Percentiles rank a stretch among this genome's conserved stretches.
Evolutionary conservation across 2,888 invertebrate species (phyloP).

Genomic region (Masnerella sp.): DNA sequence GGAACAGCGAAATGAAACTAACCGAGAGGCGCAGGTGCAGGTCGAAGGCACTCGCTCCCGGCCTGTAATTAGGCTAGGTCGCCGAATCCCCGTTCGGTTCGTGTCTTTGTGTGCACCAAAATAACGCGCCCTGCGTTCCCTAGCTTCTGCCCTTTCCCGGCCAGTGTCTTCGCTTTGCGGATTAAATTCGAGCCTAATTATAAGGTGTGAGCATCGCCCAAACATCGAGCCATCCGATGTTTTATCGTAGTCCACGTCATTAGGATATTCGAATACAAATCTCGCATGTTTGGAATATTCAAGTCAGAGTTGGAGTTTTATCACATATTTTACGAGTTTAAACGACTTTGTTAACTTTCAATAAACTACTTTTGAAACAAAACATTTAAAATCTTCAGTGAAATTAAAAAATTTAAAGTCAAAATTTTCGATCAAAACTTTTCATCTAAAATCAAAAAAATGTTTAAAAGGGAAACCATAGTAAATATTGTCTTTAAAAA

Average conservation of each 20-base stretch:
- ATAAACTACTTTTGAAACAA: too few species aligned
- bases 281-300: too few species aligned
- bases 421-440: too few species aligned
- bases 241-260: constrained; percentile 39
- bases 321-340: too few species aligned
- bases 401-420: too few species aligned
- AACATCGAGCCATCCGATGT: constrained; percentile 31
- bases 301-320: too few species aligned
- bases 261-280: constrained; percentile 33
- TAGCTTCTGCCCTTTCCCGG: constrained; percentile 52
- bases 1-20: constrained; percentile 59
- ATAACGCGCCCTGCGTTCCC: constrained; percentile 52
- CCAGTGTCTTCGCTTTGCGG: constrained; percentile 28
- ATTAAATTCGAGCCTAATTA: constrained; percentile 54
- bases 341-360: too few species aligned
- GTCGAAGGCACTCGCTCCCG: constrained; percentile 57
- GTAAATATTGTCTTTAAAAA: too few species aligned
- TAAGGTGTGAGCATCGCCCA: constrained; percentile 44
- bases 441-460: too few species aligned
- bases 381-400: too few species aligned
- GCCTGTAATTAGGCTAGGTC: constrained; percentile 62
- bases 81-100: constrained; percentile 55
- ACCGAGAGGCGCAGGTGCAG: constrained; percentile 60
- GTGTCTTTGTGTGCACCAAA: constrained; percentile 50
- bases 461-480: too few species aligned